A percentile compares a stretch with the other conserved stretches of the same genome.
Conservation (phyloP, 2,113 vertebrate species). For the Macheiramphus alcinus region DNA sequence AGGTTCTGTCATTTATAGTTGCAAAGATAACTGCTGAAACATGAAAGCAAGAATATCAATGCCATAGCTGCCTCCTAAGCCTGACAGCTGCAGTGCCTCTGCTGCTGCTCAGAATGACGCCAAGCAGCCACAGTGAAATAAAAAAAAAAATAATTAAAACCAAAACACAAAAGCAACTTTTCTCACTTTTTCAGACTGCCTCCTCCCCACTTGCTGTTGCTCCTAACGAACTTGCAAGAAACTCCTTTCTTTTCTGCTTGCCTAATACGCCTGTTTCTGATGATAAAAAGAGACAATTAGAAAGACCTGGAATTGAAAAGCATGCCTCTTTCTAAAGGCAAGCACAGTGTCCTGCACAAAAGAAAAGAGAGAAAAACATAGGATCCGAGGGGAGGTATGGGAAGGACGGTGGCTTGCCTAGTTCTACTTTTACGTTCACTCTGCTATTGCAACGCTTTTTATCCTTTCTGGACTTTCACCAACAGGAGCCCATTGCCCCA, state of each 20-base stretch:
- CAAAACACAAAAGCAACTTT: neutral
- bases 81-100: conserved; percentile 17
- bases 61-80: neutral
- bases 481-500: neutral
- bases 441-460: neutral
- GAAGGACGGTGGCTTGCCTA: accelerated
- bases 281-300: neutral
- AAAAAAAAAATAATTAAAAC: neutral
- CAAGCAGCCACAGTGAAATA: neutral
- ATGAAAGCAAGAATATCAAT: conserved; percentile 18
- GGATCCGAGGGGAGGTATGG: neutral
- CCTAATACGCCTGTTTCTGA: neutral
- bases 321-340: neutral
- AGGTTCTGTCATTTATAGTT: conserved; percentile 25
- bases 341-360: neutral
- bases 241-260: neutral
- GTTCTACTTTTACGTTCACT: neutral
- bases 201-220: neutral
- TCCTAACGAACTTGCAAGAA: neutral
- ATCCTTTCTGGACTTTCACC: neutral
- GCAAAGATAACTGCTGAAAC: conserved; percentile 40
- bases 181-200: neutral
- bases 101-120: neutral
- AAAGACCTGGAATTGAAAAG: neutral
- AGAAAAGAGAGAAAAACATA: neutral